Conservation (phyloP, 2,113 vertebrate genomes). For the Tricholaema leucomelas region DNA sequence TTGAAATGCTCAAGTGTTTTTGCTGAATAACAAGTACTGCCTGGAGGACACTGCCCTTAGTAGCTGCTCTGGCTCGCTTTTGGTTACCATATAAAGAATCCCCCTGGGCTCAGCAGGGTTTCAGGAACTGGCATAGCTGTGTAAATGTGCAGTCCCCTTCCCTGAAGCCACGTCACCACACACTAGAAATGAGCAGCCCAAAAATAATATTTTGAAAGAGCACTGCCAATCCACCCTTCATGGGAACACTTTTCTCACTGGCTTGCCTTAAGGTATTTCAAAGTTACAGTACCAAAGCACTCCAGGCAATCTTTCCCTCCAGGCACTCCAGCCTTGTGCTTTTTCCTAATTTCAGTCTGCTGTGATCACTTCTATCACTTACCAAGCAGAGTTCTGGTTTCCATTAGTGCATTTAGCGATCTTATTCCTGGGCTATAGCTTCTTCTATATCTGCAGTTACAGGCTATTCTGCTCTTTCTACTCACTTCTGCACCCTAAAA, state of each 20-base stretch:
- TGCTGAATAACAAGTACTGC: not conserved
- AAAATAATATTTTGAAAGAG: constrained; percentile 54
- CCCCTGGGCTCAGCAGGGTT: not conserved
- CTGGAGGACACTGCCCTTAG: not conserved
- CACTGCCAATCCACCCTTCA: constrained; percentile 20
- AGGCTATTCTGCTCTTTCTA: not conserved
- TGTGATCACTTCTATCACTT: not conserved
- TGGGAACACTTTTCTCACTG: constrained; percentile 1
- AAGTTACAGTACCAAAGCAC: not conserved
- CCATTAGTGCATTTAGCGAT: not conserved
- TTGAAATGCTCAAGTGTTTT: not conserved
- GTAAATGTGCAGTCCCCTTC: not conserved
- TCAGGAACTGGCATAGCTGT: not conserved
- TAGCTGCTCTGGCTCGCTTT: not conserved
- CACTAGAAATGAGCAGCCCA: constrained; percentile 20
- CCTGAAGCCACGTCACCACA: constrained; percentile 48
- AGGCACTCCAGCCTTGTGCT: not conserved
- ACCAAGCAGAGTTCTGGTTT: not conserved
- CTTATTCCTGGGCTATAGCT: not conserved
- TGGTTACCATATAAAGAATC: constrained; percentile 5
- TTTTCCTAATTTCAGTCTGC: not conserved
- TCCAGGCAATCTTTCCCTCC: not conserved
- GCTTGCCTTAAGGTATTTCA: not conserved
- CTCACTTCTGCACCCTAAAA: not conserved
- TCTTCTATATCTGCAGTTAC: not conserved